Percentiles rank a stretch among this genome's conserved stretches.
Conservation (phyloP, 2,797 vertebrate species). For the Anabacerthia variegaticeps region DNA sequence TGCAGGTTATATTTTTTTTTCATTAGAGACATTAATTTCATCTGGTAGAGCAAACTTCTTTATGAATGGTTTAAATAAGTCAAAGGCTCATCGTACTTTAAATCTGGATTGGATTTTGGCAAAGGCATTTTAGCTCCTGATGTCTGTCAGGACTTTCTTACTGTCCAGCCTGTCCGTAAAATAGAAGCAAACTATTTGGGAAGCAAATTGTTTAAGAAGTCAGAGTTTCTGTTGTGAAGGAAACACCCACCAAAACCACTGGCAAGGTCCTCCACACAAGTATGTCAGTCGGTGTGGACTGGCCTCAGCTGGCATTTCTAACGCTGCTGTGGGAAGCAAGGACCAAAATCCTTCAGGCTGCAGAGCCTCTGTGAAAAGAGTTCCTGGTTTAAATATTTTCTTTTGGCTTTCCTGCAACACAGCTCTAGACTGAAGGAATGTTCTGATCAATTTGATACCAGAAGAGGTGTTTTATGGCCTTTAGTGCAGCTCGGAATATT, state of each 20-base stretch:
- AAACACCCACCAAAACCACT: background rate
- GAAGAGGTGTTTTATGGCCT: background rate
- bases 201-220: background rate
- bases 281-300: background rate
- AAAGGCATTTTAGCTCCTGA: background rate
- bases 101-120: background rate
- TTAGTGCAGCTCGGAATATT: background rate
- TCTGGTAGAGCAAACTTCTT: background rate
- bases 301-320: background rate
- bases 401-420: background rate
- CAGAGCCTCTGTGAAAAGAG: background rate
- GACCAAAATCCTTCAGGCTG: background rate
- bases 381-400: background rate
- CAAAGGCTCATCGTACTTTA: background rate
- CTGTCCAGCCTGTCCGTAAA: background rate
- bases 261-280: background rate
- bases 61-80: background rate
- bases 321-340: background rate
- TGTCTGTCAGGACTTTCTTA: background rate
- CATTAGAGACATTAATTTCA: background rate
- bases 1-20: rapidly evolving
- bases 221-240: background rate
- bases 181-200: background rate
- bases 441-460: background rate
- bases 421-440: background rate